A percentile compares a stretch with the other conserved stretches of the same genome.
Conservation (phyloP, 1,140 invertebrate species). For the Archivesica marissinica region DNA sequence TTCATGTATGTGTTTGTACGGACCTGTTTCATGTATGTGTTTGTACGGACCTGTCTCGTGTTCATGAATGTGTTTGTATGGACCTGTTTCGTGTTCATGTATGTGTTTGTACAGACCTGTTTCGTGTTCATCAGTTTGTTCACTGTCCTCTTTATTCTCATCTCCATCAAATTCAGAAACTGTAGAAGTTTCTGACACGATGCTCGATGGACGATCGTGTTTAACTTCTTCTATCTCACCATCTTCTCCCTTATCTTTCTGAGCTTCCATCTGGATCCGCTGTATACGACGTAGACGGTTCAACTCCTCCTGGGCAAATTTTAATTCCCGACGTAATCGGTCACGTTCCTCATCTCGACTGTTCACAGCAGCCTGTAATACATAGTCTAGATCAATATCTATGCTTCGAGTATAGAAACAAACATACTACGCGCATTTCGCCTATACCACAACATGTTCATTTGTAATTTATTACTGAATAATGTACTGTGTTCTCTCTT, state of each 20-base stretch:
- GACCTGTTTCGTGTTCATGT: too few relatives aligned
- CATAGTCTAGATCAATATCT: neutral
- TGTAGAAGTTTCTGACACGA: slow-evolving; percentile 72
- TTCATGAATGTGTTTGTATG: too few relatives aligned
- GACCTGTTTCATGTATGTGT: too few relatives aligned
- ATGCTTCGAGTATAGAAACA: neutral
- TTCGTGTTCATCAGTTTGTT: slow-evolving; percentile 46
- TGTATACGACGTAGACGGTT: slow-evolving; percentile 84
- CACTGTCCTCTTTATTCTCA: slow-evolving; percentile 53
- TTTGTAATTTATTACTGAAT: too few relatives aligned
- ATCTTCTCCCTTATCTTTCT: slow-evolving; percentile 13
- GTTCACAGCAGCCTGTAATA: slow-evolving; percentile 88
- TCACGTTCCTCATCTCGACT: slow-evolving; percentile 91
- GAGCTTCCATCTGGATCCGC: slow-evolving; percentile 63
- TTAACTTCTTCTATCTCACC: neutral
- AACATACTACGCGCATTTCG: neutral
- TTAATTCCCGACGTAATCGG: slow-evolving; percentile 89
- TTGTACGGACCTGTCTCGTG: too few relatives aligned
- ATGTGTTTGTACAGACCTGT: slow-evolving; percentile 5
- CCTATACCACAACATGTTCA: too few relatives aligned
- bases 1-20: too few relatives aligned
- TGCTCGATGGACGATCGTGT: slow-evolving; percentile 68
- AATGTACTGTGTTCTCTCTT: too few relatives aligned
- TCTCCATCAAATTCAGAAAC: slow-evolving; percentile 48
- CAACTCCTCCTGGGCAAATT: slow-evolving; percentile 89